Evolutionary conservation across 2,797 vertebrate genomes (phyloP), one percentile per base, ranked within the genome.

Genomic region (Lateolabrax maculatus): DNA sequence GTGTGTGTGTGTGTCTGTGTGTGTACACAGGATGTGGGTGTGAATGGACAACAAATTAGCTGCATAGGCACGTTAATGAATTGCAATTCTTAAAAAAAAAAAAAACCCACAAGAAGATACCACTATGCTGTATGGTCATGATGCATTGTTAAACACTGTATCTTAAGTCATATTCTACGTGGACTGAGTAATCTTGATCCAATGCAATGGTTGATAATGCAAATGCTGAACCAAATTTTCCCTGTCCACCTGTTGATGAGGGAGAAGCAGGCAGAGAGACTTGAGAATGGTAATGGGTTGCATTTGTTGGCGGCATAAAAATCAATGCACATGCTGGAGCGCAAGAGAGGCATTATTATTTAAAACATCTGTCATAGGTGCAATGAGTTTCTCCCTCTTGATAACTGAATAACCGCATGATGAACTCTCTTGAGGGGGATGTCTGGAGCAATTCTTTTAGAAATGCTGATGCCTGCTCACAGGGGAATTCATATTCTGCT

Each of bases 151-250:
- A 48, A 48, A 21, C n/a, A n/a, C 1, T 56, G 37, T 76, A 15
- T 76, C 34, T 56, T 44, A 18, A 83, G 84, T 81, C 36, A 72
- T 23, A 58, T 57, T 76, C 51, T 18, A 19, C 56, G 81, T 37
- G 10, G 79, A 29, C 49, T 12, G 51, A 66, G 27, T 44, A 69
- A 82, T 66, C 55, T 79, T 69, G 61, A 81, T 77, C 66, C 43
- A 48, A 39, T n/a, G 57, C 69, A 69, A 64, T 57, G 73, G 88
- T 92, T 90, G 88, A 84, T 78, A 89, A 91, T 84, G 83, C 82
- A 91, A 93, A 90, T 29, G 63, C 77, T 76, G 61, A 65, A 86
- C 62, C 57, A 41, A 7, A 63, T 76, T 75, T 71, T 41, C 63
- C 51, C 58, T 31, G 27, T 90, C 80, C 83, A 90, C 88, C 83